A percentile compares a stretch with the other conserved stretches of the same genome.
Evolutionary conservation across 2,888 invertebrate genomes (phyloP).

Genomic region (Aspidiotus destructor): DNA sequence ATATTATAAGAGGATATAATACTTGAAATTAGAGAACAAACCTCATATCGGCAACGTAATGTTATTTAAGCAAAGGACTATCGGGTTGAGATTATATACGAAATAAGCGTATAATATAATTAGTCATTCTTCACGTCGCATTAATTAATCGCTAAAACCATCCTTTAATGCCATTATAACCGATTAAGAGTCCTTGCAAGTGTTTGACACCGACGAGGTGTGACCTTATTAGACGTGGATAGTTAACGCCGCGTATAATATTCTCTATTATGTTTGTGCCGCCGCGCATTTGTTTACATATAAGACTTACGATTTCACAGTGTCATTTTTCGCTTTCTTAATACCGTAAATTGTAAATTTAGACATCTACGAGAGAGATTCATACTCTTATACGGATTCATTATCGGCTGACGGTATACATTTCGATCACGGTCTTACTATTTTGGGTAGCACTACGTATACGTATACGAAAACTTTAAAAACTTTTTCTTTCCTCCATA

Average conservation of each 20-base stretch:
- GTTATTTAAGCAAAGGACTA: slow-evolving; percentile 8
- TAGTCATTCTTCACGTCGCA: slow-evolving; percentile 9
- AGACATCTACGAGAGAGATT: too few species aligned
- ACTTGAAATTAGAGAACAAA: slow-evolving; percentile 11
- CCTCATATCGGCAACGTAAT: slow-evolving; percentile 8
- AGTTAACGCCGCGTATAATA: neutral
- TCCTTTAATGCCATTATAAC: slow-evolving; percentile 22
- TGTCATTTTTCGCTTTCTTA: too few species aligned
- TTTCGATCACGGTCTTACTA: neutral
- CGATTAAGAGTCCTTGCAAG: slow-evolving; percentile 26
- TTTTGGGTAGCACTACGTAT: slow-evolving; percentile 2
- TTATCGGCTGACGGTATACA: neutral
- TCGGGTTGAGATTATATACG: too few species aligned
- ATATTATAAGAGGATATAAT: too few species aligned
- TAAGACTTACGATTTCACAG: too few species aligned
- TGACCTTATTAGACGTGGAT: slow-evolving; percentile 13
- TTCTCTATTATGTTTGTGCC: neutral
- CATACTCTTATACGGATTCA: neutral
- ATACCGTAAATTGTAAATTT: too few species aligned
- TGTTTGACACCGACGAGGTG: slow-evolving; percentile 16
- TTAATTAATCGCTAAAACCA: slow-evolving; percentile 23
- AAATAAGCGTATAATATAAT: slow-evolving; percentile 1
- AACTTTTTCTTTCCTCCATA: neutral
- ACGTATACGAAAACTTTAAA: neutral
- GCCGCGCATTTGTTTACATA: neutral